Evolutionary conservation across 2,797 vertebrate species (phyloP).

Genomic region (Chaetodon trifasciatus): DNA sequence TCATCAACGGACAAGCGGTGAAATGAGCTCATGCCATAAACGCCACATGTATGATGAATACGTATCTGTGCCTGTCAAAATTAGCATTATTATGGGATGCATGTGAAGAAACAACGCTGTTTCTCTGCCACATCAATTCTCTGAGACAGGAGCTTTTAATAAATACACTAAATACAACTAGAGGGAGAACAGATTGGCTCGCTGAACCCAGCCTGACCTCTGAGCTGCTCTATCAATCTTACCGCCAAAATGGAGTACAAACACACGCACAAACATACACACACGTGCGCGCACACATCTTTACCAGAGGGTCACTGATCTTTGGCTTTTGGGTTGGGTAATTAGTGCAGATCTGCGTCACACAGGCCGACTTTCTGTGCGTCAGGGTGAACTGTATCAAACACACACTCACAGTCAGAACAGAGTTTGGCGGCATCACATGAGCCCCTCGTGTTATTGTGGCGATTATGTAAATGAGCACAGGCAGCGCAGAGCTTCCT

Average conservation of each 20-base stretch:
- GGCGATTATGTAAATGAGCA: conserved; percentile 48
- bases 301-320: background rate
- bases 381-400: background rate
- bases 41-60: background rate
- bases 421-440: background rate
- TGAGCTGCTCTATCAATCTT: background rate
- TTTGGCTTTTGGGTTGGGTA: conserved; percentile 11
- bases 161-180: background rate
- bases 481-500: background rate
- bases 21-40: background rate
- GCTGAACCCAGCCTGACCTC: conserved; percentile 5
- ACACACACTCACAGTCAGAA: background rate
- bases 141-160: background rate
- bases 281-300: background rate
- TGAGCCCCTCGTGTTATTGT: background rate
- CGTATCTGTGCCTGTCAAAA: background rate
- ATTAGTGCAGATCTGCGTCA: conserved; percentile 10
- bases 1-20: background rate
- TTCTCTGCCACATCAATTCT: background rate
- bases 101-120: too few relatives aligned
- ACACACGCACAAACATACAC: background rate
- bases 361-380: background rate
- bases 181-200: background rate
- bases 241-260: background rate
- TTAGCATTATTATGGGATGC: background rate